Evolutionary conservation across 35 echinoderm and acorn worm genomes (phyloP).

Genomic region (Ptychodera flava): DNA sequence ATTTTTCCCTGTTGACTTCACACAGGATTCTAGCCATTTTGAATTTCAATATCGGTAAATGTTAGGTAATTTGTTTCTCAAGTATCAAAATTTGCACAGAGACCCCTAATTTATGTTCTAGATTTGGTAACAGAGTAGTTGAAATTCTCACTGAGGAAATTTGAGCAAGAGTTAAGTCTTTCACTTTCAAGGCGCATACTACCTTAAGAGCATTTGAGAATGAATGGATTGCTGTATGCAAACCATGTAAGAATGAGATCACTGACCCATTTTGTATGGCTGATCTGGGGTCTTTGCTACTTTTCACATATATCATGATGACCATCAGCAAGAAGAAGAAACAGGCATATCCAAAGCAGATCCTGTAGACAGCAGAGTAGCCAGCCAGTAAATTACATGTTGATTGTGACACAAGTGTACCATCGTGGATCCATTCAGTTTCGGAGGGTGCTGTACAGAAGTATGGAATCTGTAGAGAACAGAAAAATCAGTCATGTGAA

Average conservation of each 20-base stretch:
- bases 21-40: too few species aligned
- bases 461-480: slow-evolving; percentile 44
- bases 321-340: slow-evolving; percentile 74
- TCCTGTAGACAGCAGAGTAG: slow-evolving; percentile 74
- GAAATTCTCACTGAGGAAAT: too few species aligned
- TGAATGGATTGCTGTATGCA: too few species aligned
- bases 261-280: slow-evolving; percentile 92
- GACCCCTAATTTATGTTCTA: too few species aligned
- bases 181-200: too few species aligned
- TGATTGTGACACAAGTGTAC: background rate
- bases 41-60: too few species aligned
- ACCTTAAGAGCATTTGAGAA: too few species aligned
- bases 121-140: too few species aligned
- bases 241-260: background rate
- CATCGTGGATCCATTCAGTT: background rate
- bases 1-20: too few species aligned
- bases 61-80: too few species aligned
- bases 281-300: slow-evolving; percentile 70
- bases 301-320: slow-evolving; percentile 89
- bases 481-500: background rate
- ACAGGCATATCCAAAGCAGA: slow-evolving; percentile 80
- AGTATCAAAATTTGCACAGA: too few species aligned
- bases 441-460: slow-evolving; percentile 23
- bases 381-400: slow-evolving; percentile 40
- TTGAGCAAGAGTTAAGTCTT: too few species aligned